Percentiles rank a stretch among this genome's conserved stretches.
Conservation (phyloP, 2,888 invertebrate genomes). For the Drosophila birchii region DNA sequence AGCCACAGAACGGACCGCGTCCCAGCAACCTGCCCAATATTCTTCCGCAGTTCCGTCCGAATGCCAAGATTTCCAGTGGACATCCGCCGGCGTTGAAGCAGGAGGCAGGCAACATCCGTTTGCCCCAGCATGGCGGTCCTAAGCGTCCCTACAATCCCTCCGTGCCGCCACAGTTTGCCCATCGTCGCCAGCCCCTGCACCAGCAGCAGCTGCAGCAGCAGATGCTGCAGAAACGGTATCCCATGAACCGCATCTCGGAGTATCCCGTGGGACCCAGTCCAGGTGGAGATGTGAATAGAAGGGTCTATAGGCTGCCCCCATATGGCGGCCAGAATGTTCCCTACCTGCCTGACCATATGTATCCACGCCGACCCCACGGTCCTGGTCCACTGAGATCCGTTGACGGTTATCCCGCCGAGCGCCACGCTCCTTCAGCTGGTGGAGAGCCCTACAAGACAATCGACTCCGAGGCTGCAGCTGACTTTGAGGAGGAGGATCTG, state of each 20-base stretch:
- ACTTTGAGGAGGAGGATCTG: slow-evolving; percentile 85
- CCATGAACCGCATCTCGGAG: slow-evolving; percentile 80
- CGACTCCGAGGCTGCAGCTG: slow-evolving; percentile 61
- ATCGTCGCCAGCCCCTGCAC: slow-evolving; percentile 72
- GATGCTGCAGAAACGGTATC: slow-evolving; percentile 73
- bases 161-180: slow-evolving; percentile 81
- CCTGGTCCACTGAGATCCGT: slow-evolving; percentile 47
- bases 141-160: slow-evolving; percentile 70
- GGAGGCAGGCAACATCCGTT: slow-evolving; percentile 83
- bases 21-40: slow-evolving; percentile 87
- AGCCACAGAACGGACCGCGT: slow-evolving; percentile 65
- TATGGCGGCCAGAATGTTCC: slow-evolving; percentile 55
- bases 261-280: slow-evolving; percentile 69
- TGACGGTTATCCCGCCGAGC: slow-evolving; percentile 75
- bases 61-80: slow-evolving; percentile 86
- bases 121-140: slow-evolving; percentile 62
- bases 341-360: slow-evolving; percentile 66
- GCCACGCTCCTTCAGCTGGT: slow-evolving; percentile 63
- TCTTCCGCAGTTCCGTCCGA: slow-evolving; percentile 90
- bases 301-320: slow-evolving; percentile 82
- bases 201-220: slow-evolving; percentile 77
- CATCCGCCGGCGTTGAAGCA: slow-evolving; percentile 79
- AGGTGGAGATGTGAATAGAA: slow-evolving; percentile 76
- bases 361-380: slow-evolving; percentile 68
- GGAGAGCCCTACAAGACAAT: slow-evolving; percentile 62